Evolutionary conservation across 2,888 invertebrate genomes (phyloP), one percentile per base, ranked within the genome.

Genomic region (Mythimna impura): DNA sequence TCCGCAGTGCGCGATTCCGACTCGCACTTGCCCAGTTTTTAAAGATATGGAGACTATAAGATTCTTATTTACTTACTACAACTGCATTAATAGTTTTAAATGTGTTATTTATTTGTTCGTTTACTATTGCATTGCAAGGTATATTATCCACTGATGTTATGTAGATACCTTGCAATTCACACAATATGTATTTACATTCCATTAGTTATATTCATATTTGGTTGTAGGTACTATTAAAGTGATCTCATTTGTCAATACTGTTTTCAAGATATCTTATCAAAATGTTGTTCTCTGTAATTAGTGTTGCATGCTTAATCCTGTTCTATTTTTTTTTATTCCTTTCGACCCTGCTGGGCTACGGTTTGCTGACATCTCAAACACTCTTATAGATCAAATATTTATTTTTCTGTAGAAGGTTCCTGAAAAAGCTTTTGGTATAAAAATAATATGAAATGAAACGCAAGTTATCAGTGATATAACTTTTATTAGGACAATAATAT

Each of bases 361-460:
- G 25, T 25, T 25, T 25, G 25, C 25, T 25, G 25, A 25, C 3
- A 30, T 30, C 30, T 30, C 30, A 30, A 30, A 30, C 30, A 17
- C 22, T 47, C 36, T 9, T 3, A 0, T 5, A 25, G 9, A 43
- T 4, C 17, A 14, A 62, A 62, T 1, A 43, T 40, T 7, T 6
- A 20, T n/a, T 20, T 40, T 40, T 22, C 10, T 60, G 0, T 58
- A 0, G n/a, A 30, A 57, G 43, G 22, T 22, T 60, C 20, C 34
- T 52, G 50, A 10, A 63, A 63, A 40, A 22, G 3, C 0, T 2
- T 25, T 0, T 62, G 22, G 10, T 10, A 36, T 22, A 1, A 43
- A 17, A 22, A 5, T 25, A 3, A 43, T 43, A 34, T 57, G 4
- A 36, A 73, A 77, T 76, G 4, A 76, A 77, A 76, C 47, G 64